Conservation (phyloP, 2,797 vertebrate species). For the Zalophus californianus region DNA sequence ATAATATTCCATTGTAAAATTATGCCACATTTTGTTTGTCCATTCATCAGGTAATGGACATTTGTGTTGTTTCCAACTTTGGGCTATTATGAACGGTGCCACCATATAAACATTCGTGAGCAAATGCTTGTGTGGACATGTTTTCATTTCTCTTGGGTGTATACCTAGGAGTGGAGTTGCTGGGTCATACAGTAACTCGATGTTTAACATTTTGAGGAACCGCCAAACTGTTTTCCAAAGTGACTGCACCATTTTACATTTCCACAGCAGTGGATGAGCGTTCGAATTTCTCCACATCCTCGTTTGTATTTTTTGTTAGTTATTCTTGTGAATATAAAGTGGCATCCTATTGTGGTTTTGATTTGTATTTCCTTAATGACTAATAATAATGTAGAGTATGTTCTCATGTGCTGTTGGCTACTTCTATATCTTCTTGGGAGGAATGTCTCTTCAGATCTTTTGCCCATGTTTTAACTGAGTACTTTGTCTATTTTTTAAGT, state of each 20-base stretch:
- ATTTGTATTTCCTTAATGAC: background rate
- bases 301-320: background rate
- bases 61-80: background rate
- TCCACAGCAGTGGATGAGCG: background rate
- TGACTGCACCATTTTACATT: background rate
- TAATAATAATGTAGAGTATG: background rate
- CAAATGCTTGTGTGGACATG: background rate
- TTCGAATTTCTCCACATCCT: background rate
- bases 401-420: background rate
- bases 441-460: background rate
- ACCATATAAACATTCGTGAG: background rate
- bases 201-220: constrained; percentile 2
- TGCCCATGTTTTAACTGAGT: background rate
- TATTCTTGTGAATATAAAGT: background rate
- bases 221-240: background rate
- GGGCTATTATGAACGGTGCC: background rate
- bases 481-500: background rate
- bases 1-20: background rate
- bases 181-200: background rate
- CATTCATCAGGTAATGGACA: background rate
- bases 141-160: background rate
- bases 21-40: background rate
- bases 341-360: background rate
- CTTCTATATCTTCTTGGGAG: background rate
- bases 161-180: background rate